Evolutionary conservation across 2,113 vertebrate species (phyloP).

Genomic region (Rattus rattus): DNA sequence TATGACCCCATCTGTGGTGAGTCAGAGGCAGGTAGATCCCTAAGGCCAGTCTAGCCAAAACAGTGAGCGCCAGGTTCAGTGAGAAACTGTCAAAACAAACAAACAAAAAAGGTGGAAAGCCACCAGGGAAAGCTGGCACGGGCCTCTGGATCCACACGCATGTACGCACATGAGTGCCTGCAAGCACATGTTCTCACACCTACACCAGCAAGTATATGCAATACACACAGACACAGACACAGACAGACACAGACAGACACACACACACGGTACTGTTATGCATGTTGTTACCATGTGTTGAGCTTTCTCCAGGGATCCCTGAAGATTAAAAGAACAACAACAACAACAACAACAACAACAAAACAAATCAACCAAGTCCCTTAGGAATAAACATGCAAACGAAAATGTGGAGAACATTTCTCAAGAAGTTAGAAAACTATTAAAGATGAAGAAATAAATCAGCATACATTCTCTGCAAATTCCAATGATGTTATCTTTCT

Average conservation of each 20-base stretch:
- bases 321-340: not conserved
- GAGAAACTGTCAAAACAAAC: not conserved
- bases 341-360: too few relatives aligned
- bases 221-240: not conserved
- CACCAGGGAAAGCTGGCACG: too few relatives aligned
- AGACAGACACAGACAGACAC: not conserved
- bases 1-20: not conserved
- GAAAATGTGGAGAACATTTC: not conserved
- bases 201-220: not conserved
- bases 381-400: not conserved
- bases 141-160: not conserved
- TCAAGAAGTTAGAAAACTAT: not conserved
- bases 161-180: too few relatives aligned
- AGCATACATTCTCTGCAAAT: too few relatives aligned
- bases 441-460: conserved; percentile 3
- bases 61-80: not conserved
- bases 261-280: not conserved
- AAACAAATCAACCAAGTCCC: not conserved
- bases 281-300: accelerated
- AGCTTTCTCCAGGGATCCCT: not conserved
- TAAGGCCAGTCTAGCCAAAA: not conserved
- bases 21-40: not conserved
- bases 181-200: not conserved
- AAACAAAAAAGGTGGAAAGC: not conserved
- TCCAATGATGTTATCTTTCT: not conserved